phyloP scores from a whole-genome alignment of 2,888 invertebrate genomes.

The Calliopum simillimum region DNA sequence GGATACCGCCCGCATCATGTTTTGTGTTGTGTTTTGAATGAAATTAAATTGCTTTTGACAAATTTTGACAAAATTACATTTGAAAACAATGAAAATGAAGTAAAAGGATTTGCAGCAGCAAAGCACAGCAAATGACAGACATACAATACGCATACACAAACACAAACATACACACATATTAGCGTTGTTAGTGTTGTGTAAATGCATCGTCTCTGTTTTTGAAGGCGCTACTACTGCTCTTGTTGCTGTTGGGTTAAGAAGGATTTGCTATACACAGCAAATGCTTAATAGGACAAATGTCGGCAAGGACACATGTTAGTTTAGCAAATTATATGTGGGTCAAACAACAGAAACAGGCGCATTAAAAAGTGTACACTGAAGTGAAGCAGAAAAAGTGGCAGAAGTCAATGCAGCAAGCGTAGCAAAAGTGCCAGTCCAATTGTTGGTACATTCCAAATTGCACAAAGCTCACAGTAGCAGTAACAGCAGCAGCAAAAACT shows the following conservation, averaged over 20 bases:
- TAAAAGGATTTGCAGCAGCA: not conserved
- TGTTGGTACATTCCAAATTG: too few relatives aligned
- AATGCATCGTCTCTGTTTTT: too few relatives aligned
- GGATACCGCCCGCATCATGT: conserved; percentile 11
- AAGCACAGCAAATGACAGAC: not conserved
- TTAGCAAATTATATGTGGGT: conserved; percentile 26
- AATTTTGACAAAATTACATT: conserved; percentile 19
- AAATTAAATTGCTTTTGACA: conserved; percentile 17
- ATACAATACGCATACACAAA: not conserved
- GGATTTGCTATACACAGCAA: too few relatives aligned
- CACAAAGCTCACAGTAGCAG: not conserved
- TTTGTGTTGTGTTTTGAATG: not conserved
- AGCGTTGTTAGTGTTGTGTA: too few relatives aligned
- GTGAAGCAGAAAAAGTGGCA: not conserved
- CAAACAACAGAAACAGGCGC: conserved; percentile 12
- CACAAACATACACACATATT: too few relatives aligned
- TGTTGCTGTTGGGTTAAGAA: too few relatives aligned
- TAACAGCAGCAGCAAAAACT: not conserved
- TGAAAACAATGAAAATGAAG: not conserved
- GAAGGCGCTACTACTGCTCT: too few relatives aligned
- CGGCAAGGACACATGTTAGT: too few relatives aligned
- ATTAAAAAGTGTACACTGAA: not conserved
- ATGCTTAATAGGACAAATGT: too few relatives aligned
- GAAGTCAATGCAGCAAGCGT: too few relatives aligned
- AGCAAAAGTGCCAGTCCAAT: too few relatives aligned